Percentiles rank a stretch among this genome's conserved stretches.
phyloP scores from a whole-genome alignment of 2,888 invertebrate genomes.

The Unio delphinus region DNA sequence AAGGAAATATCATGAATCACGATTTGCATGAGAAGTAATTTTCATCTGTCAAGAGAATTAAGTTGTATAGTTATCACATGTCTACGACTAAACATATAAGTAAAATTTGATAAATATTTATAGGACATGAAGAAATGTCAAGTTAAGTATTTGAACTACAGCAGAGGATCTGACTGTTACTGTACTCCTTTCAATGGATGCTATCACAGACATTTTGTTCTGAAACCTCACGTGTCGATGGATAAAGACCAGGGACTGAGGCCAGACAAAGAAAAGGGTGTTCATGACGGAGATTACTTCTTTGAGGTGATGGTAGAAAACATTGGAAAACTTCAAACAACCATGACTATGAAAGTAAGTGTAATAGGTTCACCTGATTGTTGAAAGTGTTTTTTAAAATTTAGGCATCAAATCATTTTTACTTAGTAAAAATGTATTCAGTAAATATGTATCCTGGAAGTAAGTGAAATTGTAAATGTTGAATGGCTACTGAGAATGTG shows the following conservation, averaged over 20 bases:
- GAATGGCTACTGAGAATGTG: too few relatives aligned
- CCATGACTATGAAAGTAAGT: constrained; percentile 22
- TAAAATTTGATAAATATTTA: background rate
- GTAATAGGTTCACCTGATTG: background rate
- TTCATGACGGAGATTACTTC: constrained; percentile 48
- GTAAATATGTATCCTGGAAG: too few relatives aligned
- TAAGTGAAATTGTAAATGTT: too few relatives aligned
- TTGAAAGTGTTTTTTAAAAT: background rate
- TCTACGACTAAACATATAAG: too few relatives aligned
- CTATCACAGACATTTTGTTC: constrained; percentile 40
- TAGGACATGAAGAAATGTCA: constrained; percentile 30
- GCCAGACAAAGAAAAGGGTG: constrained; percentile 25
- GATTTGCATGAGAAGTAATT: too few relatives aligned
- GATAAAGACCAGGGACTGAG: constrained; percentile 21
- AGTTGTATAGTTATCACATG: too few relatives aligned
- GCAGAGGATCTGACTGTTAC: constrained; percentile 43
- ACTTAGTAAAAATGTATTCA: too few relatives aligned
- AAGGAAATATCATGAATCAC: too few relatives aligned
- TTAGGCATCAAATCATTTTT: background rate
- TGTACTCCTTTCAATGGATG: constrained; percentile 44
- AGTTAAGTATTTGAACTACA: constrained; percentile 17
- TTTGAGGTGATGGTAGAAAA: constrained; percentile 47
- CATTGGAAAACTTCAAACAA: constrained; percentile 35
- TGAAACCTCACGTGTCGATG: constrained; percentile 24
- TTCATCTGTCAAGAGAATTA: too few relatives aligned